Evolutionary conservation across 2,888 invertebrate species (phyloP).

Genomic region (Resseliella maxima): DNA sequence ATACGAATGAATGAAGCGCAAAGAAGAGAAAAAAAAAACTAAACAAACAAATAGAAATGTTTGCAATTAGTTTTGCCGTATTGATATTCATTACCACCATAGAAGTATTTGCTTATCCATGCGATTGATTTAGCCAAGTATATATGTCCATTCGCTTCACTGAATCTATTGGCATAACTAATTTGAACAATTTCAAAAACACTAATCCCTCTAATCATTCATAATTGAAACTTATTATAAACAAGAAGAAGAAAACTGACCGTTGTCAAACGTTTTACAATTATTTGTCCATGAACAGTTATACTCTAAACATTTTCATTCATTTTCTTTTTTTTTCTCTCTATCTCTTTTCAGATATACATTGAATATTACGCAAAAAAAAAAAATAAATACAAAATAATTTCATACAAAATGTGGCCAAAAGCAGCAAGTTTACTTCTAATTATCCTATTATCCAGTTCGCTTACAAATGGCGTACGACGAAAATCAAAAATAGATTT

Average conservation of each 20-base stretch:
- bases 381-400: not conserved
- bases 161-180: not conserved
- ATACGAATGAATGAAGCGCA: not conserved
- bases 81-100: not conserved
- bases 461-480: conserved; percentile 62
- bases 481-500: conserved; percentile 64
- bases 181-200: not conserved
- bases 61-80: not conserved
- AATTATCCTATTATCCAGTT: conserved; percentile 60
- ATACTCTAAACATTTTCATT: not conserved
- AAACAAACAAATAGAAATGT: not conserved
- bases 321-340: not conserved
- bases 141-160: not conserved
- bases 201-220: not conserved
- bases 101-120: not conserved
- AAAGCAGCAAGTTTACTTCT: conserved; percentile 54
- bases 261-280: not conserved
- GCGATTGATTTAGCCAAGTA: not conserved
- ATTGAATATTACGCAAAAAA: not conserved
- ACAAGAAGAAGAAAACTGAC: not conserved
- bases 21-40: not conserved
- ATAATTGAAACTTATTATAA: not conserved
- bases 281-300: not conserved
- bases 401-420: conserved; percentile 49
- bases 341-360: not conserved